Conservation (phyloP, 2,888 invertebrate genomes). For the Syrista parreyssii region DNA sequence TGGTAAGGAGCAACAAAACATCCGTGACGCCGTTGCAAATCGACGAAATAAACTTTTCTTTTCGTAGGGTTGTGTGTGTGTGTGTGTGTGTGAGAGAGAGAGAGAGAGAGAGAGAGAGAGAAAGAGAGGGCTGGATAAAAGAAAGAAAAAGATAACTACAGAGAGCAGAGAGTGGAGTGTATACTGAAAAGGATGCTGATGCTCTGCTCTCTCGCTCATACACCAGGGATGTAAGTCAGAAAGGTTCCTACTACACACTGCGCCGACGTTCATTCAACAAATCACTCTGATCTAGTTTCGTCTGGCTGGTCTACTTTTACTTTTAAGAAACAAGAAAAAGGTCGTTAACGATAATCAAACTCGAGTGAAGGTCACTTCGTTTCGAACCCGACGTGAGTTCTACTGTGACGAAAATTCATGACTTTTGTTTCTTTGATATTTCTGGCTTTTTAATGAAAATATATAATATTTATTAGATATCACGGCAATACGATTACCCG, state of each 20-base stretch:
- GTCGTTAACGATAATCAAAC: neutral
- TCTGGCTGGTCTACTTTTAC: neutral
- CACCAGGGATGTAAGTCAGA: conserved; percentile 45
- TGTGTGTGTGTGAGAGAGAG: conserved; percentile 2
- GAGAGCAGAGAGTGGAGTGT: conserved; percentile 26
- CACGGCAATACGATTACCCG: neutral
- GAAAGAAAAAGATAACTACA: conserved; percentile 32
- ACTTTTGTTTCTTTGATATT: neutral
- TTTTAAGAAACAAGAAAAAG: neutral
- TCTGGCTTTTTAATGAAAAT: neutral
- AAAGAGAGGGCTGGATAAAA: conserved; percentile 36
- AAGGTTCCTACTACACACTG: conserved; percentile 15
- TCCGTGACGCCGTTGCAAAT: conserved; percentile 48
- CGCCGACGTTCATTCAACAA: neutral
- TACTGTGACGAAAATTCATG: neutral
- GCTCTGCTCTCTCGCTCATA: neutral
- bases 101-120: conserved; percentile 32
- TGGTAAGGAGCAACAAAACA: conserved; percentile 47
- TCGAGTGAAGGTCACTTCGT: neutral
- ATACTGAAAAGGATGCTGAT: conserved; percentile 24
- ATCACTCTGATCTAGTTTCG: neutral
- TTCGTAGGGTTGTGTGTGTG: conserved; percentile 16
- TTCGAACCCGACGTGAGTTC: neutral
- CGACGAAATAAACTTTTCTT: conserved; percentile 31
- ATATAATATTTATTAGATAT: neutral